phyloP scores from a whole-genome alignment of 2,888 invertebrate species.

The Ephialtes manifestator region DNA sequence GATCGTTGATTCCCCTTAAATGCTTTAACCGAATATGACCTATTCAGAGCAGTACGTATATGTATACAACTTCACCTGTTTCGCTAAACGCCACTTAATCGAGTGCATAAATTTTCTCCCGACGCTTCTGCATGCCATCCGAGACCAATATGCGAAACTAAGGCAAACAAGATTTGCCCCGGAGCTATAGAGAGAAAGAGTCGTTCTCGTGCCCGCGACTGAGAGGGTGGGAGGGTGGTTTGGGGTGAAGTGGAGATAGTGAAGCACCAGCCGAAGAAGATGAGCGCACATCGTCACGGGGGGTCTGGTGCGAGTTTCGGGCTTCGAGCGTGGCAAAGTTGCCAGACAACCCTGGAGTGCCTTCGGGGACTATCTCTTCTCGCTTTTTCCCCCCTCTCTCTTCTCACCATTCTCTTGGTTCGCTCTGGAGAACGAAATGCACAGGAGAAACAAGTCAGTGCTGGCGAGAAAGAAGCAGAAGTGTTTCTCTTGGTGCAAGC shows the following conservation, averaged over 20 bases:
- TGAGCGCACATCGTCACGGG: constrained; percentile 4
- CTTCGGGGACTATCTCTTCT: constrained; percentile 42
- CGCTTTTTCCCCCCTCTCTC: neutral
- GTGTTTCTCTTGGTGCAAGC: constrained; percentile 46
- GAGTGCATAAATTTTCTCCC: constrained; percentile 21
- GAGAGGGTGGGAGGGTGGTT: constrained; percentile 4
- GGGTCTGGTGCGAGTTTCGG: constrained; percentile 25
- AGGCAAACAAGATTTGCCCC: constrained; percentile 47
- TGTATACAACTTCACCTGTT: neutral
- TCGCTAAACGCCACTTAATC: constrained; percentile 33
- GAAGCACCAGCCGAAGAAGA: constrained; percentile 35
- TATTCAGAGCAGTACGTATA: neutral
- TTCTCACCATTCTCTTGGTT: neutral
- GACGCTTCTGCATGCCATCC: neutral
- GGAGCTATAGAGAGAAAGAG: constrained; percentile 21
- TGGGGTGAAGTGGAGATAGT: constrained; percentile 10
- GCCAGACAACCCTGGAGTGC: constrained; percentile 47
- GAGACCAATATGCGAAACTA: constrained; percentile 48
- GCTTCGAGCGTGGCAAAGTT: constrained; percentile 58
- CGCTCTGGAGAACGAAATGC: constrained; percentile 19
- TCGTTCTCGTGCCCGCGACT: constrained; percentile 3
- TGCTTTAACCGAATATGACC: constrained; percentile 3
- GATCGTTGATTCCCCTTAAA: neutral
- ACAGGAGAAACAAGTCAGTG: constrained; percentile 26
- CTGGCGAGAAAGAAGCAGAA: constrained; percentile 37